Evolutionary conservation across 2,888 invertebrate genomes (phyloP).

Genomic region (Pteria penguin): DNA sequence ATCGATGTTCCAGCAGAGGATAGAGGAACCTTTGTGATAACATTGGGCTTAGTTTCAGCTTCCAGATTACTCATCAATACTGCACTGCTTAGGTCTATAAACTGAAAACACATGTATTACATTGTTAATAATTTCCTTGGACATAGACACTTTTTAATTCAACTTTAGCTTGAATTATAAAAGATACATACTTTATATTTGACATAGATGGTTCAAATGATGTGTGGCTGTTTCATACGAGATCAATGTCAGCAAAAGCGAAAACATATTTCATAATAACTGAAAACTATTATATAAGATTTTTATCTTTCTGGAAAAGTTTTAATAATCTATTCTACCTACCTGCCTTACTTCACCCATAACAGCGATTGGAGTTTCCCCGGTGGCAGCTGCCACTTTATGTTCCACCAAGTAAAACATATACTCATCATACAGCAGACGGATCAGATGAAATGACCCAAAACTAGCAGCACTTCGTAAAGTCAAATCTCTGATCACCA

Average conservation of each 20-base stretch:
- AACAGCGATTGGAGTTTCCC: constrained; percentile 96
- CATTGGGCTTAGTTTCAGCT: constrained; percentile 53
- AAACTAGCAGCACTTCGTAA: constrained; percentile 97
- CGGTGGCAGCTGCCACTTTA: constrained; percentile 93
- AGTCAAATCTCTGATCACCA: constrained; percentile 98
- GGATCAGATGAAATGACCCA: constrained; percentile 98
- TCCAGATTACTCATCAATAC: constrained; percentile 70
- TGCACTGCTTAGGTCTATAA: constrained; percentile 73
- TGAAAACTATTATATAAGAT: too few relatives aligned
- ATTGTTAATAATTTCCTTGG: too few relatives aligned
- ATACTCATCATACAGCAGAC: constrained; percentile 98
- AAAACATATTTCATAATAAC: too few relatives aligned
- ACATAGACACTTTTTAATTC: too few relatives aligned
- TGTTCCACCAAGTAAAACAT: constrained; percentile 99
- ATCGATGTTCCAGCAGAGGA: constrained; percentile 37
- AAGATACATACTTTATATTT: too few relatives aligned
- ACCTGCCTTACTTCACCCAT: constrained; percentile 83
- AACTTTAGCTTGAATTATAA: too few relatives aligned
- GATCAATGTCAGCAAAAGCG: too few relatives aligned
- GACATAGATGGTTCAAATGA: too few relatives aligned
- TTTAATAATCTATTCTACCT: too few relatives aligned
- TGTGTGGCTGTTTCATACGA: too few relatives aligned
- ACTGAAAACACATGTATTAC: constrained; percentile 58
- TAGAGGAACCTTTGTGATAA: constrained; percentile 45
- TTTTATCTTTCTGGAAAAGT: too few relatives aligned